Conservation (phyloP, 2,113 vertebrate genomes). For the Petroica traversi region DNA sequence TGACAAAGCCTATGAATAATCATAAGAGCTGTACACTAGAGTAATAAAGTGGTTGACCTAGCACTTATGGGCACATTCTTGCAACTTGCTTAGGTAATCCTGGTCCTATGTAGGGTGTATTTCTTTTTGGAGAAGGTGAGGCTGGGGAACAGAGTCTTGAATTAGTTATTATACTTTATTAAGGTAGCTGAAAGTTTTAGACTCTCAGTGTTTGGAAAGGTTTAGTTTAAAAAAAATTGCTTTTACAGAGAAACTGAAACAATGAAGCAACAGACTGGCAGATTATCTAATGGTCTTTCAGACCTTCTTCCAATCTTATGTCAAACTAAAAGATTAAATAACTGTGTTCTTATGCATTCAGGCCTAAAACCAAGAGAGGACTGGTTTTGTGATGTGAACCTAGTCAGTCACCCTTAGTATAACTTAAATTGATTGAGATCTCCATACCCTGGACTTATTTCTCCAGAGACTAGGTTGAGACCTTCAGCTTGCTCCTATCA, state of each 20-base stretch:
- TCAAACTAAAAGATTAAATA: background rate
- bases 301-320: background rate
- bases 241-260: background rate
- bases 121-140: background rate
- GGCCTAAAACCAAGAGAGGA: background rate
- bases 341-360: background rate
- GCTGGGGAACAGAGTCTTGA: background rate
- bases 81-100: background rate
- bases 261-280: background rate
- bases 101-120: background rate
- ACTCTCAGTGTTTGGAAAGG: background rate
- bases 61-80: background rate
- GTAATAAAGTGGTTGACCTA: background rate
- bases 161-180: background rate
- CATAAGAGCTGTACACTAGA: background rate
- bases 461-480: background rate
- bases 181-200: background rate
- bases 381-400: background rate
- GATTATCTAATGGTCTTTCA: background rate
- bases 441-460: background rate
- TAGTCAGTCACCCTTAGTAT: background rate
- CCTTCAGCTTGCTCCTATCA: conserved; percentile 19
- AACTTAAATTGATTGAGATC: conserved; percentile 28
- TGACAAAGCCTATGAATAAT: background rate
- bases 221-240: background rate